Conservation (phyloP, 1,140 invertebrate species). For the Caerostris darwini region DNA sequence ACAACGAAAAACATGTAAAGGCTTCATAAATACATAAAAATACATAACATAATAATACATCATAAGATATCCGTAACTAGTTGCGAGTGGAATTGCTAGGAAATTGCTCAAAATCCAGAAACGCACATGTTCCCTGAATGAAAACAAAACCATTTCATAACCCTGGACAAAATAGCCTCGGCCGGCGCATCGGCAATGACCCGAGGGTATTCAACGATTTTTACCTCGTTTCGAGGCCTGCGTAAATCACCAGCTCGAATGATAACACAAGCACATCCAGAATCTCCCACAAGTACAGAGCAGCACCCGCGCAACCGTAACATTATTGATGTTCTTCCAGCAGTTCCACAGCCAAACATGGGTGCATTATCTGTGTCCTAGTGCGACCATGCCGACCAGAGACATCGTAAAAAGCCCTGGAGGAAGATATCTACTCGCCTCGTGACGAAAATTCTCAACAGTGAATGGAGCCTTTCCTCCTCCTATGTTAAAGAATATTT, state of each 20-base stretch:
- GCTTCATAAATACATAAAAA: no score
- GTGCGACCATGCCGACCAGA: not conserved
- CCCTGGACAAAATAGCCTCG: not conserved
- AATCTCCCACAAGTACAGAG: not conserved
- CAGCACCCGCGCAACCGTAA: not conserved
- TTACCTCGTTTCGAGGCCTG: constrained; percentile 22
- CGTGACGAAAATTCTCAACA: constrained; percentile 54
- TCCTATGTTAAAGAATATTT: constrained; percentile 32
- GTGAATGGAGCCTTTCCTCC: not conserved
- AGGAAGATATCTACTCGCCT: constrained; percentile 31
- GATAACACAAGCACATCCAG: constrained; percentile 30
- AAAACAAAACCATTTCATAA: not conserved
- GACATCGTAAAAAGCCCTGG: constrained; percentile 28
- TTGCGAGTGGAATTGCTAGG: no score
- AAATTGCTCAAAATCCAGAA: not conserved
- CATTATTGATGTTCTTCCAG: not conserved
- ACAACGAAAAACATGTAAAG: no score
- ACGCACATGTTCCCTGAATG: not conserved
- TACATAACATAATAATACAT: no score
- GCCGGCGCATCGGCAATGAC: constrained; percentile 16
- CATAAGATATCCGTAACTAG: no score
- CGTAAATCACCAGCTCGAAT: constrained; percentile 17
- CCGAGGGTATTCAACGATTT: constrained; percentile 33
- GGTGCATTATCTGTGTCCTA: constrained; percentile 10
- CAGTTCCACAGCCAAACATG: constrained; percentile 34